Evolutionary conservation across 2,888 invertebrate species (phyloP).

Genomic region (Mythimna loreyi): DNA sequence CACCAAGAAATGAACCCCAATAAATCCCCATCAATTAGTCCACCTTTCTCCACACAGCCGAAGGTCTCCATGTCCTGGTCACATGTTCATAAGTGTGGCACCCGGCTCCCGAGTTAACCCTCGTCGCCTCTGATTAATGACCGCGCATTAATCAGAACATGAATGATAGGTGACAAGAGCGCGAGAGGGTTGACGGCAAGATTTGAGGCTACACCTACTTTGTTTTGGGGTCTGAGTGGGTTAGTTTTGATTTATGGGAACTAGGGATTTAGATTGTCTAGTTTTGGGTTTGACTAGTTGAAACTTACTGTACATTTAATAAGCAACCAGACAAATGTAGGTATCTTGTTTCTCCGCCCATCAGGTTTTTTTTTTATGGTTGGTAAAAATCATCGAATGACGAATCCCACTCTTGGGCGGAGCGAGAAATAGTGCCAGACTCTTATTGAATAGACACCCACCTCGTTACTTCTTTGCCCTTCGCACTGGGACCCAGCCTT

Average conservation of each 20-base stretch:
- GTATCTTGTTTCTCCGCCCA: too few relatives aligned
- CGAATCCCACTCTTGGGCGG: too few relatives aligned
- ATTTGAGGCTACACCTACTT: slow-evolving; percentile 8
- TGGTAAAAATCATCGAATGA: too few relatives aligned
- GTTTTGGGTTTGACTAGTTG: background rate
- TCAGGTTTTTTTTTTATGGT: too few relatives aligned
- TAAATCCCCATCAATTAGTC: background rate
- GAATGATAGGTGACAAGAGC: slow-evolving; percentile 53
- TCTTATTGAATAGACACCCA: too few relatives aligned
- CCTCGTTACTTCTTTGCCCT: too few relatives aligned
- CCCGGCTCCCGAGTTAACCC: slow-evolving; percentile 43
- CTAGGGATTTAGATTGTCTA: background rate
- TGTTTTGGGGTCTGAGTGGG: slow-evolving; percentile 30
- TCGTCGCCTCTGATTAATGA: slow-evolving; percentile 61
- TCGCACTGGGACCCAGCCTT: too few relatives aligned
- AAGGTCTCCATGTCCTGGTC: slow-evolving; percentile 10
- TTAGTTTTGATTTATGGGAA: slow-evolving; percentile 38
- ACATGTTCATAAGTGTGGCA: slow-evolving; percentile 32
- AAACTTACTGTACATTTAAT: background rate
- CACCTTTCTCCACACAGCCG: background rate
- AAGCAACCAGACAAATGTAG: too few relatives aligned
- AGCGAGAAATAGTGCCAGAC: too few relatives aligned
- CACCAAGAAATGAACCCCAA: background rate
- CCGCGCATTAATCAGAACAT: slow-evolving; percentile 61
- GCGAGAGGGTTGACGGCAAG: slow-evolving; percentile 50